Base-by-base conservation (phyloP, 2,797 vertebrate genomes). In the Echiichthys vipera region DNA sequence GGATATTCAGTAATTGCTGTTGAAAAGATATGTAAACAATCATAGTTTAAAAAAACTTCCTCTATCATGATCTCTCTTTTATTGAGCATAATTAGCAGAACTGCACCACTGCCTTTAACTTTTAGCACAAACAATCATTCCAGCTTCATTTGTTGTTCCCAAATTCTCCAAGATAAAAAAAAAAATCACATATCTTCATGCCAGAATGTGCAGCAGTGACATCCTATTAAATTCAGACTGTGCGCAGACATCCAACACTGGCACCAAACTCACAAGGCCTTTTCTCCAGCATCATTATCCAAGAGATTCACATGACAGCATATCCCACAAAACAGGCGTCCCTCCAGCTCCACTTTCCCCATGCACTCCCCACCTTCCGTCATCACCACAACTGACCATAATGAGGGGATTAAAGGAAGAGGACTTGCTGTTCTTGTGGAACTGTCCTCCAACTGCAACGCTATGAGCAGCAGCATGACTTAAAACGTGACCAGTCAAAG, bases 271-370 rank as follows among this genome's bases (percentile, higher is more conserved):
- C 83, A 49, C 43, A 51, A 37, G 27, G 42, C 77, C 78, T 83
- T 82, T 78, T 72, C 71, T 67, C 17, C 5, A 2, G 40, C 78
- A 62, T 79, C 61, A 81, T 80, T 80, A 77, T 77, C 22, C 57
- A 55, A 58, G 5, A 74, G 27, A 76, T 67, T 69, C 65, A 64
- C 59, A 80, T 65, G 50, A 55, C 77, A 83, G 65, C 45, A 37
- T 73, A 64, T 75, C 64, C 68, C 83, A 58, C 49, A 49, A 84
- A 91, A 78, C 64, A 63, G 62, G 70, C 71, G 15, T 63, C 54
- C 18, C 64, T 72, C 67, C 76, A 72, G 78, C 42, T 71, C 73
- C 25, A 25, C 78, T 78, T 82, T 71, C 42, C 46, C 83, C 82
- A 66, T 64, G 67, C 46, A 7, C 76, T 30, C 66, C 46, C 51